A percentile compares a stretch with the other conserved stretches of the same genome.
Evolutionary conservation across 2,888 invertebrate genomes (phyloP).

Genomic region (Endotricha flammealis): DNA sequence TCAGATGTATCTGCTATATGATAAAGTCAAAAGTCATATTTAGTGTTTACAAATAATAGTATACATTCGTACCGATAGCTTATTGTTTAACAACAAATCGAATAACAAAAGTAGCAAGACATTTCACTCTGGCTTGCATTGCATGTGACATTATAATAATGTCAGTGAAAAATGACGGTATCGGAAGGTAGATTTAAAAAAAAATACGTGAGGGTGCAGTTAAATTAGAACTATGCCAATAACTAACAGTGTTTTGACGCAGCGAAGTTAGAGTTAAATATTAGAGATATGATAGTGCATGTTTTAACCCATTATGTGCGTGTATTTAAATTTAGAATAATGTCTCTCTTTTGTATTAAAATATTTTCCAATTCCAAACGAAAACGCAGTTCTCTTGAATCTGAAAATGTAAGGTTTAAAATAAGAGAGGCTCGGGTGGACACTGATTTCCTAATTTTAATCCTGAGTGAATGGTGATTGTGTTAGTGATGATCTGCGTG

Average conservation of each 20-base stretch:
- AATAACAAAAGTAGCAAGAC: slow-evolving; percentile 3
- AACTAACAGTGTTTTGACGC: slow-evolving; percentile 29
- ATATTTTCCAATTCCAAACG: slow-evolving; percentile 44
- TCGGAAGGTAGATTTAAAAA: slow-evolving; percentile 10
- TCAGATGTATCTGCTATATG: too few relatives aligned
- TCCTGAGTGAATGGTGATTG: slow-evolving; percentile 37
- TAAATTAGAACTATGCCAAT: slow-evolving; percentile 10
- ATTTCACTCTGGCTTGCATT: slow-evolving; percentile 8
- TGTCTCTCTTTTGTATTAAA: slow-evolving; percentile 53
- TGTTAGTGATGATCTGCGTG: slow-evolving; percentile 35
- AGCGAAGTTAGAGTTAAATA: slow-evolving; percentile 23
- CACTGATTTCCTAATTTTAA: slow-evolving; percentile 48
- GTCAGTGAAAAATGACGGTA: slow-evolving; percentile 9
- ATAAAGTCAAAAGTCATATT: too few relatives aligned
- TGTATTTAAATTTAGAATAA: slow-evolving; percentile 51
- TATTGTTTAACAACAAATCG: slow-evolving; percentile 18
- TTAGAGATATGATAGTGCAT: slow-evolving; percentile 59
- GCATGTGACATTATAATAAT: slow-evolving; percentile 8
- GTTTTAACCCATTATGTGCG: slow-evolving; percentile 51
- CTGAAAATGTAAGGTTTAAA: slow-evolving; percentile 45
- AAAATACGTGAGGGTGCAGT: slow-evolving; percentile 5
- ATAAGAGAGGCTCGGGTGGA: slow-evolving; percentile 56
- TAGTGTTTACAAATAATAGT: neutral
- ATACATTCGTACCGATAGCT: slow-evolving; percentile 17
- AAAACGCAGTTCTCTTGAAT: slow-evolving; percentile 34